Percentiles rank a stretch among this genome's conserved stretches.
These are phyloP conservation scores for Dipodomys spectabilis DNA, from an alignment of 2,113 vertebrate species.

Conservation along the genomic window DNA sequence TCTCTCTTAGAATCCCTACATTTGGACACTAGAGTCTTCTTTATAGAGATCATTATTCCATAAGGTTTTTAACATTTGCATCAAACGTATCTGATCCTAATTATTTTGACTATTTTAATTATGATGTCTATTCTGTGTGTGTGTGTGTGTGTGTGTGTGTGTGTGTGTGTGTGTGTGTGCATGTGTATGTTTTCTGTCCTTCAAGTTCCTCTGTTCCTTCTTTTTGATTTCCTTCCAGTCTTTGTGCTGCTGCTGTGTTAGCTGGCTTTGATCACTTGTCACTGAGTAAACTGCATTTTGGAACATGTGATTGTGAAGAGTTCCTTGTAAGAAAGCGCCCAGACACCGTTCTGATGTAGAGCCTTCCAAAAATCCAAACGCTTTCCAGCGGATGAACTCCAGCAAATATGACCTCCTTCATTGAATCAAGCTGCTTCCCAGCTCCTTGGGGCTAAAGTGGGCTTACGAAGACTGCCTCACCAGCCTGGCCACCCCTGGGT, in stretches of 20 bases:
- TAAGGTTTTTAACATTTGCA: neutral
- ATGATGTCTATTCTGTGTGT: no score
- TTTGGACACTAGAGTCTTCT: neutral
- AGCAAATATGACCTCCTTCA: neutral
- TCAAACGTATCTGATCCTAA: neutral
- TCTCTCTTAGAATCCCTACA: neutral
- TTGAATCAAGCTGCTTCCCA: neutral
- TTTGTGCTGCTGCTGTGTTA: neutral
- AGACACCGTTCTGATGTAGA: neutral
- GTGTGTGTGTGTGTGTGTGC: neutral
- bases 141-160: neutral
- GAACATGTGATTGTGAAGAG: neutral
- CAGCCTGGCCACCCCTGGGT: no score
- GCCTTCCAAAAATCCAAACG: neutral
- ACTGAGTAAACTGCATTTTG: neutral
- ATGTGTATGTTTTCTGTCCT: neutral
- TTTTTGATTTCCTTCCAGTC: neutral
- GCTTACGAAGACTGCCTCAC: neutral
- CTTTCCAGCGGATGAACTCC: neutral
- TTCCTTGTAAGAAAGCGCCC: neutral
- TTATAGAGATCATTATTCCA: neutral
- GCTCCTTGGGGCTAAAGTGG: neutral
- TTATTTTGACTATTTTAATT: neutral
- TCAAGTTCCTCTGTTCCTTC: neutral
- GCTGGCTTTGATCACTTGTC: neutral